Conservation (phyloP, 2,113 vertebrate genomes). For the Menidia beryllina region DNA sequence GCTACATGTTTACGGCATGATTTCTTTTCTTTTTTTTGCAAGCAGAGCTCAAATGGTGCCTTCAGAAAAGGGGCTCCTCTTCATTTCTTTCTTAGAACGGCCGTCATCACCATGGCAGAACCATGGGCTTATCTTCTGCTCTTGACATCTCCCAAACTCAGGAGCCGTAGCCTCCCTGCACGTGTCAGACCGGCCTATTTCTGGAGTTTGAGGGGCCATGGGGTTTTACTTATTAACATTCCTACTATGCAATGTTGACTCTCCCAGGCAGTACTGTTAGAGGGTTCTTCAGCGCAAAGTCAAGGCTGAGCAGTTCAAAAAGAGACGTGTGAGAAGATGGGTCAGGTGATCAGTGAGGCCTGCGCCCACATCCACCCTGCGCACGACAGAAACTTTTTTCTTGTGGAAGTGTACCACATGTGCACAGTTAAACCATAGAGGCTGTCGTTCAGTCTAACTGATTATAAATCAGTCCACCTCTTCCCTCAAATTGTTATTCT, state of each 20-base stretch:
- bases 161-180: conserved; percentile 21
- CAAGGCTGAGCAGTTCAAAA: conserved; percentile 50
- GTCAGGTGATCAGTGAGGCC: conserved; percentile 37
- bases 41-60: neutral
- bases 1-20: neutral
- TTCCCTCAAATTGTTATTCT: neutral
- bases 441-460: neutral
- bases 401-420: conserved; percentile 15
- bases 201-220: conserved; percentile 19
- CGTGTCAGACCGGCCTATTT: conserved; percentile 37
- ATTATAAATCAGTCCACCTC: neutral
- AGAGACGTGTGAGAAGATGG: conserved; percentile 47
- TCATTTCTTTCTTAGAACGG: neutral
- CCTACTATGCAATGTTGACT: conserved; percentile 48
- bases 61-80: neutral
- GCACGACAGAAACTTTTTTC: conserved; percentile 14
- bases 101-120: conserved; percentile 19
- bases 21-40: neutral
- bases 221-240: conserved; percentile 59
- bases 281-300: conserved; percentile 52
- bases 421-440: neutral
- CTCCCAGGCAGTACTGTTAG: conserved; percentile 58
- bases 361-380: conserved; percentile 23
- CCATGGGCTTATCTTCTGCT: neutral
- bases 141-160: conserved; percentile 34